Percentiles rank a stretch among this genome's conserved stretches.
Conservation (phyloP, 1,140 invertebrate species). For the Propsilocerus akamusi region DNA sequence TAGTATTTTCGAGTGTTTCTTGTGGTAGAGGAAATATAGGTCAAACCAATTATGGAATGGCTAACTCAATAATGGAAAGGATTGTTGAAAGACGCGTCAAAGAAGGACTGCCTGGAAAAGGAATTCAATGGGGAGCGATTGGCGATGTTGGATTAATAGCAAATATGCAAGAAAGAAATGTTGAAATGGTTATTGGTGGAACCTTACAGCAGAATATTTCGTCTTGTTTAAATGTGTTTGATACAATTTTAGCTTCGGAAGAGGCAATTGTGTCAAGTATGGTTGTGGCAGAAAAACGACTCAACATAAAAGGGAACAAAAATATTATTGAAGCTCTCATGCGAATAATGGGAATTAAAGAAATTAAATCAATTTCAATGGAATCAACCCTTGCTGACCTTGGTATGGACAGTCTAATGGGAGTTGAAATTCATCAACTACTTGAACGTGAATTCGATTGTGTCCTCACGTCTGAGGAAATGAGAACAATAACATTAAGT, state of each 20-base stretch:
- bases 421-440: constrained; percentile 73
- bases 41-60: too few relatives aligned
- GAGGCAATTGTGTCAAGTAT: constrained; percentile 54
- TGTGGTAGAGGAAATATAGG: too few relatives aligned
- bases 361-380: constrained; percentile 37
- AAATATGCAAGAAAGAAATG: constrained; percentile 61
- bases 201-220: constrained; percentile 68
- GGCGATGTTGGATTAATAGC: constrained; percentile 53
- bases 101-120: constrained; percentile 39
- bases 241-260: constrained; percentile 45
- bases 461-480: constrained; percentile 56
- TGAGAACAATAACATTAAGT: constrained; percentile 39
- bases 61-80: constrained; percentile 51
- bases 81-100: constrained; percentile 39
- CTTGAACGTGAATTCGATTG: constrained; percentile 67
- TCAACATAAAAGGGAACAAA: constrained; percentile 29
- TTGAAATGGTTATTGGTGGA: constrained; percentile 54
- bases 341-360: constrained; percentile 36
- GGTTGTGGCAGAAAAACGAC: constrained; percentile 53
- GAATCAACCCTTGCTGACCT: constrained; percentile 61
- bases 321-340: constrained; percentile 43
- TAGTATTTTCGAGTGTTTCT: constrained; percentile 75
- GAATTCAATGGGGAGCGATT: constrained; percentile 51
- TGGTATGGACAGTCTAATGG: constrained; percentile 81
- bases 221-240: constrained; percentile 49